phyloP scores from a whole-genome alignment of 1,140 invertebrate species.

The Trichonephila clavipes region DNA sequence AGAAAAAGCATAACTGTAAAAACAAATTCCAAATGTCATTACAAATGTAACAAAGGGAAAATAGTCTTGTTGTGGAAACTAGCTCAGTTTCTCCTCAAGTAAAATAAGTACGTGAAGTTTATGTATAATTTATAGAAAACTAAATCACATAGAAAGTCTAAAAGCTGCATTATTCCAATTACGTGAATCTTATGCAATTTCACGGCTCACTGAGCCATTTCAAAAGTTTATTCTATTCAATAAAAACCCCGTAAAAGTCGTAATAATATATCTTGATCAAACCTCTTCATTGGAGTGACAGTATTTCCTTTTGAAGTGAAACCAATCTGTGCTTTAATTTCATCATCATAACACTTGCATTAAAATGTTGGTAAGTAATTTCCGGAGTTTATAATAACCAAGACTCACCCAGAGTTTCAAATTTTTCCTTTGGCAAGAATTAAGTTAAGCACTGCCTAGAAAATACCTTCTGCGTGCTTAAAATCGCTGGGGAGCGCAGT shows the following conservation, averaged over 20 bases:
- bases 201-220: too few species aligned
- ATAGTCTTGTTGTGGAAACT: too few species aligned
- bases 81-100: too few species aligned
- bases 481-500: conserved; percentile 24
- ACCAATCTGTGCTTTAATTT: conserved; percentile 34
- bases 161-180: too few species aligned
- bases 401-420: conserved; percentile 1
- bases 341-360: conserved; percentile 39
- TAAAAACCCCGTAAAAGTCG: not conserved
- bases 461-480: conserved; percentile 45
- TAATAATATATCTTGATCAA: not conserved
- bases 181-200: too few species aligned
- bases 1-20: too few species aligned
- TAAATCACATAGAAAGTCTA: too few species aligned
- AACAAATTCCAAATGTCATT: too few species aligned
- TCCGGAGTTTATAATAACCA: conserved; percentile 36
- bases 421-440: conserved; percentile 1
- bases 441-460: conserved; percentile 2
- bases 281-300: not conserved
- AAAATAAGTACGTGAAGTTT: too few species aligned
- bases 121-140: too few species aligned
- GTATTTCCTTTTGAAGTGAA: conserved; percentile 6
- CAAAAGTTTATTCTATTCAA: not conserved
- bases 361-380: conserved; percentile 41
- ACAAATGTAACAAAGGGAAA: too few species aligned